Conservation (phyloP, 2,113 vertebrate species). For the Cyphomyrus discorhynchus region DNA sequence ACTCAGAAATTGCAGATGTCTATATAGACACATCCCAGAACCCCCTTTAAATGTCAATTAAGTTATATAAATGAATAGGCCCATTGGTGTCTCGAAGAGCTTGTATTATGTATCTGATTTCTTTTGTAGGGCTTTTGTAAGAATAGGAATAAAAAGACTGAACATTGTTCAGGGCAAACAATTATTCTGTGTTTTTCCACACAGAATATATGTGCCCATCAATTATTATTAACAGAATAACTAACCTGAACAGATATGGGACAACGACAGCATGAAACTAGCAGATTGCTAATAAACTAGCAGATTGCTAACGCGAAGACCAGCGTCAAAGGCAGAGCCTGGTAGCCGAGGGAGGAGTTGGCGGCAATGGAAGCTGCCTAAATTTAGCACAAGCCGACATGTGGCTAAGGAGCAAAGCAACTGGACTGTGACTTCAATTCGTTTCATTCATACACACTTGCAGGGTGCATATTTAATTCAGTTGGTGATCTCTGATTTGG, state of each 20-base stretch:
- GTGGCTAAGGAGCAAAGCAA: conserved; percentile 29
- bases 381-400: conserved; percentile 48
- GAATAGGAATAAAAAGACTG: background rate
- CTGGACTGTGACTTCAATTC: background rate
- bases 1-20: conserved; percentile 55
- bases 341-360: background rate
- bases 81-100: background rate
- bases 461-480: background rate
- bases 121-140: background rate
- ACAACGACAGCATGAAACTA: background rate
- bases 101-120: background rate
- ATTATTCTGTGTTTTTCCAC: background rate
- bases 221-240: background rate
- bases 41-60: conserved; percentile 49
- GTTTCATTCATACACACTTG: background rate
- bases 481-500: background rate
- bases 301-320: background rate
- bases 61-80: conserved; percentile 35
- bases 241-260: background rate
- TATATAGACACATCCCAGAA: conserved; percentile 27
- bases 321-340: background rate
- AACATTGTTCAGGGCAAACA: conserved; percentile 1
- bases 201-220: background rate
- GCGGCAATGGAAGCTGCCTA: conserved; percentile 35
- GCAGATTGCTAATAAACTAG: background rate